Evolutionary conservation across 2,888 invertebrate species (phyloP), one percentile per base, ranked within the genome.

Genomic region (Drosophila diplacantha): DNA sequence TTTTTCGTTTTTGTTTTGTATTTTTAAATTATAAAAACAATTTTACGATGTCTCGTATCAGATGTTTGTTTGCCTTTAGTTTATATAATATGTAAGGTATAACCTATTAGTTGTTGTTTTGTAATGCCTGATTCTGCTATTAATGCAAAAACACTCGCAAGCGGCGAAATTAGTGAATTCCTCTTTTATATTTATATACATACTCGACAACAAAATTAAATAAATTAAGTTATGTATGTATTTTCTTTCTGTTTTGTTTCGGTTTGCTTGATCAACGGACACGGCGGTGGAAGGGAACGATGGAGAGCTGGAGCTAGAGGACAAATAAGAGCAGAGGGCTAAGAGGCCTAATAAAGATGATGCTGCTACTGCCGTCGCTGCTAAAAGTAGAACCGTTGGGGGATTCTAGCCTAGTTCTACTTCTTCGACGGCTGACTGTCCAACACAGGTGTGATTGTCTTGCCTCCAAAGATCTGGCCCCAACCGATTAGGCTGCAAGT

Each of bases 391-490:
- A 52, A 61, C 46, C 50, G 49, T 46, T 47, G 20, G 35, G 16
- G 29, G 24, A 44, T 65, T 31, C 50, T 50, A 46, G 37, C n/a
- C 57, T 52, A 47, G 34, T 54, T 56, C 50, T 79, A 79, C 65
- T 82, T 79, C 71, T 80, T 82, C 39, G 65, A 43, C 37, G 83
- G 78, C 56, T 79, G 83, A 71, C 78, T 80, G 53, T 79, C 79
- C 70, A 82, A 38, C 14, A 87, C 85, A 56, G 98, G 98, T 85
- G 95, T 95, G 85, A 99, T 97, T 78, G 97, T 97, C 87, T 95
- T 95, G 78, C 99, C 99, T 87, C 97, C 95, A 89, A 97, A 93
- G 89, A 99, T 99, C 89, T 98, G 97, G 79, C 99, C 99, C 99
- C 99, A 99, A 79, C 99, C 99, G 88, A 99, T 99, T 87, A 99